Base-by-base conservation (phyloP, 2,888 invertebrate genomes). In the Xestia sexstrigata region DNA sequence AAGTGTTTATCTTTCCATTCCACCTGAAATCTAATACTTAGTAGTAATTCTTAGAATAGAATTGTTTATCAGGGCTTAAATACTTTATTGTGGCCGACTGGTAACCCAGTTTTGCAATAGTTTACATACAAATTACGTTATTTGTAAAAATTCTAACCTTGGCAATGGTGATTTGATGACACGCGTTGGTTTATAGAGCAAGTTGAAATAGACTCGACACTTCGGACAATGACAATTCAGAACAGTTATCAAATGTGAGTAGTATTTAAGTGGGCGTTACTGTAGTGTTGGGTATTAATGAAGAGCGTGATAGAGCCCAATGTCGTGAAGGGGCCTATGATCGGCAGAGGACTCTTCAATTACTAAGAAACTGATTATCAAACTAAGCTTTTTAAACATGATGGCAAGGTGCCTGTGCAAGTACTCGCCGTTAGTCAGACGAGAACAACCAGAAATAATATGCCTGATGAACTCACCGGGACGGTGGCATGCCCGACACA, bases 61-160 rank as follows among this genome's bases (percentile, higher is more conserved):
- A 84, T 86, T 90, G 89, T 90, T 89, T 90, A 90, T 85, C 78
- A 82, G 74, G 55, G 76, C 39, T 58, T 30, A 26, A n/a, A 20
- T 23, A 80, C 89, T 91, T 91, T 88, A 84, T 85, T 81, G 81
- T 81, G 55, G 35, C 90, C 89, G 89, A 68, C 79, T 11, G 35
- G 47, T 87, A 88, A 83, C 88, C 88, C 86, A 89, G 89, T 94
- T 93, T 93, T 92, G 93, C 93, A 92, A 93, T 90, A 91, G 86
- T 86, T 87, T 85, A 84, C 81, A 75, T 83, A 86, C 84, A 83
- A 82, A 75, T 80, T 69, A 75, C 82, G 75, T 87, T n/a, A 84
- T 87, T 91, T 89, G 87, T 89, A 69, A 89, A 89, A 90, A 88
- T 74, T 60, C 83, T 93, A 91, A 94, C 94, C 94, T 94, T 94